Conservation (phyloP, 2,113 vertebrate genomes). For the Octodon degus region DNA sequence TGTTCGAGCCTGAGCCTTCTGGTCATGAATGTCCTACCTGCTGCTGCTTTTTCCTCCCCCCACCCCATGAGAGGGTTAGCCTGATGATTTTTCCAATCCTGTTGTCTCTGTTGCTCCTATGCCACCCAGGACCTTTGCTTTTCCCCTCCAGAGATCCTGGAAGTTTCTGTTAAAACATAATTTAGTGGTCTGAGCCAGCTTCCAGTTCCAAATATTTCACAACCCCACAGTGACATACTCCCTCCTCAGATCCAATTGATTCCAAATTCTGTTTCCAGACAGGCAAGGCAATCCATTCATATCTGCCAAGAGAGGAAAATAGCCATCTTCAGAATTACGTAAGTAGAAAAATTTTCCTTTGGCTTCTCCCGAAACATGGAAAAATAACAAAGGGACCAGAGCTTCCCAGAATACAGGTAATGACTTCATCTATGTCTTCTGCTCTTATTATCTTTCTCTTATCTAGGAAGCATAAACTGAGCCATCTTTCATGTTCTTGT, state of each 20-base stretch:
- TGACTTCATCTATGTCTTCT: background rate
- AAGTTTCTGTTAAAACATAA: constrained; percentile 44
- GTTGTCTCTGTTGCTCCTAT: background rate
- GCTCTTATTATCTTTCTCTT: constrained; percentile 40
- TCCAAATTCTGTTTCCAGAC: constrained; percentile 1
- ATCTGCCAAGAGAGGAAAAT: constrained; percentile 26
- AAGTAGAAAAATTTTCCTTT: background rate
- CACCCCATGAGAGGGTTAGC: constrained; percentile 17
- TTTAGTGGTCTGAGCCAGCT: constrained; percentile 27
- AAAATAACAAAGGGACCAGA: constrained; percentile 17
- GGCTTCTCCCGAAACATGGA: constrained; percentile 13
- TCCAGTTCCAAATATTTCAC: constrained; percentile 46
- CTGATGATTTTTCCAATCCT: background rate
- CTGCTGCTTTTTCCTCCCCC: constrained; percentile 34
- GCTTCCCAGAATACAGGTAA: background rate
- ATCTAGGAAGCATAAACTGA: background rate
- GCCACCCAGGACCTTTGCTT: constrained; percentile 8
- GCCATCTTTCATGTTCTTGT: background rate
- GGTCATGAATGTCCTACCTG: constrained; percentile 12
- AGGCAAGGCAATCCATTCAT: constrained; percentile 31
- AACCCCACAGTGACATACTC: background rate
- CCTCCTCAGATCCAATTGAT: background rate
- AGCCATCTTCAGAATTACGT: constrained; percentile 13
- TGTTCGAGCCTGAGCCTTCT: constrained; percentile 55
- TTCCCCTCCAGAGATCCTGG: constrained; percentile 18